Evolutionary conservation across 37 sponge, comb jelly and placozoan species (phyloP), one percentile per base, ranked within the genome.

Genomic region (Petrosia ficiformis): DNA sequence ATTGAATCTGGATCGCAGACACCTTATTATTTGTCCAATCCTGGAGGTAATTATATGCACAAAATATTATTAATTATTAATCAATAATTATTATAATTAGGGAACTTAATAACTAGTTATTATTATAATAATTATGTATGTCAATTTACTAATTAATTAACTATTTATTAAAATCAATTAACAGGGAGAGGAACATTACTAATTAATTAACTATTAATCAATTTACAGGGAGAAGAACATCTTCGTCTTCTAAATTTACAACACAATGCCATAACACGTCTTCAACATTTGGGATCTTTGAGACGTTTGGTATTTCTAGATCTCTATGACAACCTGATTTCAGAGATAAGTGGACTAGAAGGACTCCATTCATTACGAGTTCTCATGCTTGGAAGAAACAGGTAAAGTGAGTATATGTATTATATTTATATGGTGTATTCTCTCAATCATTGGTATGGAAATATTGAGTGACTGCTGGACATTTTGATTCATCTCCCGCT

Each of bases 321-420:
- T 70, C 80, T 98, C 29, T 98, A 98, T 71, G 99, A 92, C 86
- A 98, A 98, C 70, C 68, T 82, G 21, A 72, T 98, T n/a, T 72
- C 78, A 6, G 96, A 95, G 71, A 98, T 98, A 19, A 57, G 79
- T n/a, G 91, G 92, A 32, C 48, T 98, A 4, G 83, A 87, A 2
- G 76, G 77, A 29, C 87, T 98, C 32, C 31, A 68, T 2, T 98
- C 96, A 14, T 82, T 98, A 38, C 65, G 99, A 40, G 94, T 98
- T 40, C 84, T 98, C 8, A 95, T 98, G 99, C 82, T 98, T 41
- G 99, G 99, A 4, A 95, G 90, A 73, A 98, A 98, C 80, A 90
- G 89, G 92, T 91, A 0, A n/a, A 65, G n/a, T 10, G 21, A 34
- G 68, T 5, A 14, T n/a, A 11, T 71, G 57, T 21, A 4, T 14